Evolutionary conservation across 2,113 vertebrate species (phyloP), one percentile per base, ranked within the genome.

Genomic region (Planiliza haematocheilus): DNA sequence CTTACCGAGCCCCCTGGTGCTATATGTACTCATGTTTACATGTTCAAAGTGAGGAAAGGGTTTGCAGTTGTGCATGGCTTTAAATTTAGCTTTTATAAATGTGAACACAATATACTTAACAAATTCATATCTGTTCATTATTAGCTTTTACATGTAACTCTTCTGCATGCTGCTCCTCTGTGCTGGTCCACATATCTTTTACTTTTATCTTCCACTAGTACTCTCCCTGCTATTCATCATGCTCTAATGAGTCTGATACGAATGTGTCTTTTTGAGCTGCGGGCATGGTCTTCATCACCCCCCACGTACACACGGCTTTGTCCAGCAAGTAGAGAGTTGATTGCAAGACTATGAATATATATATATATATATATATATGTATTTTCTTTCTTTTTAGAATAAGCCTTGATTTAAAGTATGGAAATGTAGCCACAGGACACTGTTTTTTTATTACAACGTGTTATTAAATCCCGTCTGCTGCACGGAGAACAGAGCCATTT

Each of bases 161-260:
- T 46, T 49, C 20, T 24, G 20, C 36, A 8, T 7, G 39, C 10
- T 7, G 18, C 17, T 12, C 21, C 24, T 55, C 52, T 10, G 21
- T 45, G 58, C 17, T 38, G 0, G 10, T 39, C 50, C 24, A 30
- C 24, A 30, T 30, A 3, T 30, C 24, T 5, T 30, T 30, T 30
- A 30, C 49, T 46, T 68, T 70, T 3, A 20, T 62, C 52, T 20
- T 45, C 48, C 20, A 42, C 36, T 18, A 10, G 24, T 20, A 41
- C 58, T 9, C 42, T 10, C 16, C 51, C n/a, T 18, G 46, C 17
- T n/a, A 0, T 41, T n/a, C 7, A 11, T 76, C 53, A 41, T 3
- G 14, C 61, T 78, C 55, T 71, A 75, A 81, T 70, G 43, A 77
- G 71, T 30, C 63, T 61, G 69, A 42, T 60, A 49, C 53, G 39